Evolutionary conservation across 2,113 vertebrate genomes (phyloP), one percentile per base, ranked within the genome.

Genomic region (Rhegmatorhina hoffmannsi): DNA sequence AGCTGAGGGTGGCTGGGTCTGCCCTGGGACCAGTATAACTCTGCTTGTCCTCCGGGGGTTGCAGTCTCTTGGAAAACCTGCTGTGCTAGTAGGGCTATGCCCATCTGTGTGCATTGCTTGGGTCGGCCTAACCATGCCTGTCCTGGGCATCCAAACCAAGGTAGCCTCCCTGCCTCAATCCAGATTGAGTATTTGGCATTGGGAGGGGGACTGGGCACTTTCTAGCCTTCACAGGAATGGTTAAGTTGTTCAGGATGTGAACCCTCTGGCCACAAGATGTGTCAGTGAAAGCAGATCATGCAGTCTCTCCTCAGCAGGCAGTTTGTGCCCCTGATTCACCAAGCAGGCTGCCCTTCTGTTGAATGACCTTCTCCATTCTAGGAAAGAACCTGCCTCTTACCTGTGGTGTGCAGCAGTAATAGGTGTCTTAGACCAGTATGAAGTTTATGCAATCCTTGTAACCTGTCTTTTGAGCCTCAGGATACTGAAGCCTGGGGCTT

Each of bases 241-340:
- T 50, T 72, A 44, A 13, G 13, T 60, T 47, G 25, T 47, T 87
- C 13, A 24, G 43, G 56, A 28, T 2, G 1, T 33, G n/a, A 66
- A 29, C 0, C 0, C n/a, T 73, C 76, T 15, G 9, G 21, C 47
- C 38, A 31, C 0, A 0, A 74, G 9, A 16, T 11, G 2, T 6
- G 7, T 68, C 53, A 28, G 29, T 13, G 60, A 62, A 73, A 56
- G 36, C 43, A 66, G 70, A 18, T 40, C 3, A 9, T 47, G 9
- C n/a, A 7, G 14, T 17, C 17, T 82, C 38, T 75, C 31, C 47
- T 63, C 34, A 23, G 46, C 46, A 29, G 20, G 31, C 56, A 20
- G 33, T 29, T 44, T 68, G 44, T 91, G 60, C 17, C n/a, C 18
- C 44, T n/a, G 14, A 10, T 52, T 74, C 3, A 3, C 62, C 53